phyloP scores from a whole-genome alignment of 2,888 invertebrate species.

The Himalopsyche anomala region DNA sequence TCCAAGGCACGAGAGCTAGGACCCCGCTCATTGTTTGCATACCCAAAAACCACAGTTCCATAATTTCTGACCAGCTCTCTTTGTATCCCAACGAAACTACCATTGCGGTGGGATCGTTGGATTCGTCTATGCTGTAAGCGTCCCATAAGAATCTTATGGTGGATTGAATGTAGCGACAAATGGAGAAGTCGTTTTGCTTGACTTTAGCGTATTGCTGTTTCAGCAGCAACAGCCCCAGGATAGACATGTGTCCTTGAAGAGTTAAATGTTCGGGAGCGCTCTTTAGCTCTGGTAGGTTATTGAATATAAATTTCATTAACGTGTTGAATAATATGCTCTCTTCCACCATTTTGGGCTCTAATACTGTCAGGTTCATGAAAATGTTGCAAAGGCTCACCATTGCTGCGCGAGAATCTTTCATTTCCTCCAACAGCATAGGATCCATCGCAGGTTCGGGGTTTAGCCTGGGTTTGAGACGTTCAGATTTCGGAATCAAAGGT shows the following conservation, averaged over 20 bases:
- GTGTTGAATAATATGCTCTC: conserved; percentile 86
- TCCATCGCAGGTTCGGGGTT: conserved; percentile 87
- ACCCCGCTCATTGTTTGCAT: conserved; percentile 95
- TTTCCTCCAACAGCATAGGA: conserved; percentile 85
- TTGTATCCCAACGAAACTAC: conserved; percentile 92
- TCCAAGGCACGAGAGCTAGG: conserved; percentile 89
- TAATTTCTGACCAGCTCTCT: conserved; percentile 91
- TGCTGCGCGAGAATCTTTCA: conserved; percentile 89
- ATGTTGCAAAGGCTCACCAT: conserved; percentile 94
- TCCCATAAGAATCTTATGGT: conserved; percentile 95
- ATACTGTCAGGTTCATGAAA: conserved; percentile 93
- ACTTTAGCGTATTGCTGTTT: conserved; percentile 90
- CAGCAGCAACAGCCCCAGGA: conserved; percentile 87
- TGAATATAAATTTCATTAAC: conserved; percentile 89
- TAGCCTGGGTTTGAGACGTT: conserved; percentile 84
- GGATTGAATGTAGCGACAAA: conserved; percentile 91
- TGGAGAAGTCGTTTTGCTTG: conserved; percentile 92
- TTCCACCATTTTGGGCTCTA: conserved; percentile 90
- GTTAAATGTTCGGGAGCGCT: conserved; percentile 90
- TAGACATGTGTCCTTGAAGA: conserved; percentile 89
- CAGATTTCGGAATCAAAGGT: conserved; percentile 88
- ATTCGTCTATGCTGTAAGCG: conserved; percentile 92
- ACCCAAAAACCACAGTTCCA: conserved; percentile 94
- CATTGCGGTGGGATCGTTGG: conserved; percentile 87
- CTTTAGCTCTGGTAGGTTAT: conserved; percentile 89